Evolutionary conservation across 2,888 invertebrate genomes (phyloP), one percentile per base, ranked within the genome.

Genomic region (Augochlorella aurata): DNA sequence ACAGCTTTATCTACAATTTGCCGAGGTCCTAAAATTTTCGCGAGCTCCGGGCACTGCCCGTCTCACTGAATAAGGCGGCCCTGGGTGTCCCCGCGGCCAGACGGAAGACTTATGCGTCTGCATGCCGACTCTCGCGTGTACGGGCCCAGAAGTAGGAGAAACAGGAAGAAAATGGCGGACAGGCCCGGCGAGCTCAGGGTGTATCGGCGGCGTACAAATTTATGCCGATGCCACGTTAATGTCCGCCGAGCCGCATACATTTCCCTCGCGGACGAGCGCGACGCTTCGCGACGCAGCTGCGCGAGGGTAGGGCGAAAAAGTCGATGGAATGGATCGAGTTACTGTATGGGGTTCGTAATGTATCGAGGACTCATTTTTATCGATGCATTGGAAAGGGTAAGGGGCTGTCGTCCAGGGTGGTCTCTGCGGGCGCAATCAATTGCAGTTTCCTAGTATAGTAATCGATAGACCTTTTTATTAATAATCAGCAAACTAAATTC

Each of bases 201-300:
- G 89, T 89, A 90, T 90, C 86, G 89, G 85, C 82, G 85, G 87
- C 79, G 86, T 87, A 90, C 88, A 91, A 91, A 90, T 91, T 91
- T 90, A 91, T 91, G 89, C 90, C 87, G 88, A 85, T 87, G 89
- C 86, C 85, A 89, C 85, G 89, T 88, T 90, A 91, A 91, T 88
- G 89, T 90, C 87, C 82, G 79, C 84, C 82, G 77, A 83, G 85
- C 85, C 77, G 88, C 86, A 89, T 88, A 87, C 87, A 85, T 90
- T 90, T 89, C 82, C 74, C 61, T 68, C 61, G 21, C 66, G 65
- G 24, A n/a, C 63, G 58, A 47, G 63, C 44, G 74, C 68, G 75
- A 45, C 68, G 63, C 44, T 16, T 16, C 61, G 61, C 74, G 50
- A 45, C 24, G 74, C 79, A 75, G 69, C 80, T 74, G 75, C 70